Conservation (phyloP, 1,140 invertebrate genomes). For the Piezodorus guildinii region DNA sequence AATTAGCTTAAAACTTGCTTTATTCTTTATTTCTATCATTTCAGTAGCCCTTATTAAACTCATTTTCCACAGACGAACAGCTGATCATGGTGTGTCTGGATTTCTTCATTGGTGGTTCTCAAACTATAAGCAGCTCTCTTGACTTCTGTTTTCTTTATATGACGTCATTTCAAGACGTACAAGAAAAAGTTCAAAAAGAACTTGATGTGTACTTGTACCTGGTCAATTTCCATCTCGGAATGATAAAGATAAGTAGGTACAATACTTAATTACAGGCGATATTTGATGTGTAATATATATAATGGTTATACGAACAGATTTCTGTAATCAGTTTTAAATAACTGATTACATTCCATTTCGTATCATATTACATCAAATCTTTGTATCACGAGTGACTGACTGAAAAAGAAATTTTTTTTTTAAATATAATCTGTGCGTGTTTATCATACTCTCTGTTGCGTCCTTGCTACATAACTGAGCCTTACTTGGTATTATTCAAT, state of each 20-base stretch:
- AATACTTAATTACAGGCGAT: no score
- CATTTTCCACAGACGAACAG: constrained; percentile 46
- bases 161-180: constrained; percentile 49
- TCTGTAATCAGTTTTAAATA: no score
- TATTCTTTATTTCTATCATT: constrained; percentile 14
- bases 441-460: no score
- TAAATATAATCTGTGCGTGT: no score
- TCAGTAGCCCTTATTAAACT: background rate
- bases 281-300: no score
- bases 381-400: no score
- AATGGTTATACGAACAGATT: no score
- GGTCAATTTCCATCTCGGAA: constrained; percentile 32
- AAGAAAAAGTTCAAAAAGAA: constrained; percentile 51
- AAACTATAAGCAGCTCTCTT: constrained; percentile 59
- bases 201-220: constrained; percentile 42
- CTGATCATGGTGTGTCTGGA: constrained; percentile 56
- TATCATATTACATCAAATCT: no score
- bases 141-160: constrained; percentile 59
- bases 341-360: no score
- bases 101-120: constrained; percentile 55
- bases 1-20: constrained; percentile 26
- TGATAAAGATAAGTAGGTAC: constrained; percentile 32
- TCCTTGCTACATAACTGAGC: no score
- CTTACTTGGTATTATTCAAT: no score
- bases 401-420: no score